Percentiles rank a stretch among this genome's conserved stretches.
Evolutionary conservation across 2,797 vertebrate species (phyloP).

Genomic region (Acipenser transmontanus): DNA sequence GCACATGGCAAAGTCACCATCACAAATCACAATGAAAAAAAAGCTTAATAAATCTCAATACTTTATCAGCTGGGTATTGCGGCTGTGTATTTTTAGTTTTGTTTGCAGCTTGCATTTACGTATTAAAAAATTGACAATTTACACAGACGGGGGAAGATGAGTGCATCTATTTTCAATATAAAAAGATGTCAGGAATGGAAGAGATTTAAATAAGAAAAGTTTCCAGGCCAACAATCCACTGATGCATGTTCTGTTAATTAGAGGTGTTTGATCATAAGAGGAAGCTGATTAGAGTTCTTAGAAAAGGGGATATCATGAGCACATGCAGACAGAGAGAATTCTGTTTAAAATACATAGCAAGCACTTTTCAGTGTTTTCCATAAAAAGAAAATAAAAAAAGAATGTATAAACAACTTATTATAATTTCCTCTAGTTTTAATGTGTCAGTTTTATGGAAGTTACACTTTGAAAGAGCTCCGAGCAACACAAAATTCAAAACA

Average conservation of each 20-base stretch:
- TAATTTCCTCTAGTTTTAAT: no score
- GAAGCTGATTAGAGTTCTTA: neutral
- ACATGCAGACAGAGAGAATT: neutral
- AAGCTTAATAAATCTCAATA: neutral
- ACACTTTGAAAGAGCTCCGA: no score
- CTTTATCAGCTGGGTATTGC: no score
- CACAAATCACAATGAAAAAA: neutral
- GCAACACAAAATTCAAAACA: no score
- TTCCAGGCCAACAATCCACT: neutral
- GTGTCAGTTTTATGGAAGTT: no score
- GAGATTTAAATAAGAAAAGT: neutral
- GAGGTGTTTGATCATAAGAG: constrained; percentile 4
- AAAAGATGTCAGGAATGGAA: neutral
- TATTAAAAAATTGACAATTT: neutral
- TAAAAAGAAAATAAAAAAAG: no score
- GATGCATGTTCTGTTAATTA: constrained; percentile 2
- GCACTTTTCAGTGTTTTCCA: no score
- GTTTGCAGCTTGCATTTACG: no score
- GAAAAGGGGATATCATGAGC: neutral
- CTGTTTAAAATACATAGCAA: neutral
- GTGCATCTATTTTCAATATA: neutral
- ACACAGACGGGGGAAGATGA: neutral
- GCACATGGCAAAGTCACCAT: neutral
- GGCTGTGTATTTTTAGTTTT: no score
- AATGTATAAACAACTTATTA: no score